A percentile compares a stretch with the other conserved stretches of the same genome.
Conservation (phyloP, 2,888 invertebrate species). For the Drosophila dives region DNA sequence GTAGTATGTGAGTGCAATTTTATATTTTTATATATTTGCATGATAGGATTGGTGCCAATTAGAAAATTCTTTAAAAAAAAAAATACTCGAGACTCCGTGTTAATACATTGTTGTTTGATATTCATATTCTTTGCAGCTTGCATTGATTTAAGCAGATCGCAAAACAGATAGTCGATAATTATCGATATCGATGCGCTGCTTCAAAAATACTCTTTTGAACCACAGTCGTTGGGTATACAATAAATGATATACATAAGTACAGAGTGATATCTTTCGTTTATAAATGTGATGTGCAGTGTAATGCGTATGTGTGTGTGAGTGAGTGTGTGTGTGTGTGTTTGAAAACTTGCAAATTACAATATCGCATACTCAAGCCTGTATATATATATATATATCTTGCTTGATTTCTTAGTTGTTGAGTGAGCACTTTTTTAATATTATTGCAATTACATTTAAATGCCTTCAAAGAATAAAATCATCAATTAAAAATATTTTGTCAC, state of each 20-base stretch:
- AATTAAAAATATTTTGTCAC: conserved; percentile 38
- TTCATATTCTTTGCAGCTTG: conserved; percentile 52
- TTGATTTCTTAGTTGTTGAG: conserved; percentile 33
- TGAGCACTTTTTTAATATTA: conserved; percentile 10
- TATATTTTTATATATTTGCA: conserved; percentile 1
- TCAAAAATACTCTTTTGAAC: conserved; percentile 69
- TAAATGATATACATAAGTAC: conserved; percentile 25
- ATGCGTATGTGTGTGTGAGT: conserved; percentile 26
- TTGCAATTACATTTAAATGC: conserved; percentile 44
- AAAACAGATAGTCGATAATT: conserved; percentile 7
- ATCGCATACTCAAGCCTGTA: conserved; percentile 63
- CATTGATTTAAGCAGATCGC: conserved; percentile 33
- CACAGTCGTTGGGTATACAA: conserved; percentile 53
- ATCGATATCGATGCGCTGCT: conserved; percentile 44
- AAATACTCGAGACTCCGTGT: conserved; percentile 77
- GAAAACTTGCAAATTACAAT: conserved; percentile 73
- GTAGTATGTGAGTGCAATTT: conserved; percentile 19
- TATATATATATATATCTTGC: conserved; percentile 16
- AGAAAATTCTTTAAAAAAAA: conserved; percentile 50
- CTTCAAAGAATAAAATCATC: conserved; percentile 28
- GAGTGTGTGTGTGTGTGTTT: conserved; percentile 26
- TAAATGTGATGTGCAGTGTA: conserved; percentile 38
- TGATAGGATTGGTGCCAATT: conserved; percentile 34
- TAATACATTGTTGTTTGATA: conserved; percentile 64
- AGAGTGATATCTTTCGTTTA: conserved; percentile 20